A percentile compares a stretch with the other conserved stretches of the same genome.
phyloP scores from a whole-genome alignment of 2,888 invertebrate species.

The Erpobdella octoculata region DNA sequence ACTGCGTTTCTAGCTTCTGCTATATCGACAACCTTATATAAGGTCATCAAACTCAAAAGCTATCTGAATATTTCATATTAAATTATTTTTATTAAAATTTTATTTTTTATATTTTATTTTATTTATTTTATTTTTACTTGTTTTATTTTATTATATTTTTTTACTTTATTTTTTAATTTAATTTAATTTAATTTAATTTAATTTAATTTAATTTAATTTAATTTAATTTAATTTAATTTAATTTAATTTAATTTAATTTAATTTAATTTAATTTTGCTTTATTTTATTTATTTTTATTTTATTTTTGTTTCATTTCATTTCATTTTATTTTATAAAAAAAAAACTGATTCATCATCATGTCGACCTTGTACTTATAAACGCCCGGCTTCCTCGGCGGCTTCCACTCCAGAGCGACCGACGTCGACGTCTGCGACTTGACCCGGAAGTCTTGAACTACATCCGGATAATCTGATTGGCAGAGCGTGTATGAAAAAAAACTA shows the following conservation, averaged over 20 bases:
- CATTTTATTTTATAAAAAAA: neutral
- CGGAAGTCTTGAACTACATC: constrained; percentile 38
- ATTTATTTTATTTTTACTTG: neutral
- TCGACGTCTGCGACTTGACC: constrained; percentile 34
- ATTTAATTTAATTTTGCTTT: neutral
- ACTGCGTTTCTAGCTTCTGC: too few relatives aligned
- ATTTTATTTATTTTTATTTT: neutral
- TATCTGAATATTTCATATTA: too few relatives aligned
- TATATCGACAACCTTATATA: too few relatives aligned
- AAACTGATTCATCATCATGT: neutral
- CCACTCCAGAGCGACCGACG: constrained; percentile 46
- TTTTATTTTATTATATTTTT: neutral
- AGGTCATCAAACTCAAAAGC: too few relatives aligned
- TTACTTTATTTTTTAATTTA: neutral
- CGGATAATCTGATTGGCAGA: constrained; percentile 34
- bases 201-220: neutral
- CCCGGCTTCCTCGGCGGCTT: constrained; percentile 44
- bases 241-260: neutral
- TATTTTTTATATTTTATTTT: too few relatives aligned
- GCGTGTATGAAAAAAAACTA: too few relatives aligned
- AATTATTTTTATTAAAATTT: too few relatives aligned
- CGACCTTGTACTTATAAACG: constrained; percentile 44
- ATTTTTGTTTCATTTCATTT: neutral
- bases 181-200: neutral
- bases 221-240: neutral